phyloP scores from a whole-genome alignment of 1,140 invertebrate genomes.

The Drosophila chauvacae region DNA sequence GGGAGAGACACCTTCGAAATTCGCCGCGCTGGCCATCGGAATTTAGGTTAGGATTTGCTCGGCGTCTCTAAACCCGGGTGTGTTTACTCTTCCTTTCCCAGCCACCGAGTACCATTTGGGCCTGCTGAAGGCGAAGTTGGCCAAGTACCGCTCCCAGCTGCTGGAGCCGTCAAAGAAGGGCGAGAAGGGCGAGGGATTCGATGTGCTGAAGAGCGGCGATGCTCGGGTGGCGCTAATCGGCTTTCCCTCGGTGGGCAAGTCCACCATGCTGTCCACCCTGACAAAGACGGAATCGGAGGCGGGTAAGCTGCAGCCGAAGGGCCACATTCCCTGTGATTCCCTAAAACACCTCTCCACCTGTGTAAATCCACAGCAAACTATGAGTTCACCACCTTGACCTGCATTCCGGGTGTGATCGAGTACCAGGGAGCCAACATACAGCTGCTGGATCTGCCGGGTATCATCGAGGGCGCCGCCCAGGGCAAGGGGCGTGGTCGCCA shows the following conservation, averaged over 20 bases:
- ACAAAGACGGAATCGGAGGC: constrained; percentile 97
- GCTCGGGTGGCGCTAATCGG: constrained; percentile 99
- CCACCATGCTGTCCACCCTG: constrained; percentile 95
- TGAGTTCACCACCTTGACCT: constrained; percentile 99
- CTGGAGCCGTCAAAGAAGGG: constrained; percentile 97
- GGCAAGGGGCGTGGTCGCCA: constrained; percentile 94
- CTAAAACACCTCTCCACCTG: neutral
- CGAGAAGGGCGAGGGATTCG: constrained; percentile 99
- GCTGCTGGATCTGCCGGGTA: constrained; percentile 97
- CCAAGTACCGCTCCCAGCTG: constrained; percentile 98
- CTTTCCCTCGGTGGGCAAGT: constrained; percentile 99
- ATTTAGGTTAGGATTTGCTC: constrained; percentile 73
- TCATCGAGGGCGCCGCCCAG: constrained; percentile 97
- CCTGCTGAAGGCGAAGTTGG: constrained; percentile 98
- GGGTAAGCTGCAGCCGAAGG: constrained; percentile 23
- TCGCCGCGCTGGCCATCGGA: constrained; percentile 58
- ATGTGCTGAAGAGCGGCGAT: constrained; percentile 99
- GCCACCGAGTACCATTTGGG: constrained; percentile 99
- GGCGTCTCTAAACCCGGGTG: neutral
- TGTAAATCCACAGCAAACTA: constrained; percentile 90
- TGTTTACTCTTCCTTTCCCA: constrained; percentile 85
- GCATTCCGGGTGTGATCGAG: constrained; percentile 99
- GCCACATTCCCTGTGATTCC: too few relatives aligned
- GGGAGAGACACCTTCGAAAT: constrained; percentile 20
- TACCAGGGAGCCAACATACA: constrained; percentile 99